Evolutionary conservation across 2,113 vertebrate genomes (phyloP).

Genomic region (Marmota flaviventris): DNA sequence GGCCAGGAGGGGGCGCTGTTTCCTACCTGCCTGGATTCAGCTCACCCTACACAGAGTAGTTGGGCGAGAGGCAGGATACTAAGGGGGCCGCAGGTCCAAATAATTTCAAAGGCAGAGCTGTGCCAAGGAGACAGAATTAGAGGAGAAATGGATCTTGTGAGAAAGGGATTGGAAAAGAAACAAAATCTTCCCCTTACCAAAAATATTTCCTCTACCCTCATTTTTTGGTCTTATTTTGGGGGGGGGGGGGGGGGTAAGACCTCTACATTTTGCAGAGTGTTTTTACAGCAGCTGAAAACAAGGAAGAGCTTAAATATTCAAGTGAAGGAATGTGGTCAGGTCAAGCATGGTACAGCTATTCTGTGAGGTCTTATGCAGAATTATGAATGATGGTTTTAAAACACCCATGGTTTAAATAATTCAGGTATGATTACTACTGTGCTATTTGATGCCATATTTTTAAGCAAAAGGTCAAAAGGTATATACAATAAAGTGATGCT

Average conservation of each 20-base stretch:
- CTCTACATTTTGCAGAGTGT: neutral
- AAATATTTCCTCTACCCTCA: neutral
- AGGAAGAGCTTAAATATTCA: neutral
- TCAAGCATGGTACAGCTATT: neutral
- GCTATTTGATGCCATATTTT: neutral
- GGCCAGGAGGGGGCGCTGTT: constrained; percentile 79
- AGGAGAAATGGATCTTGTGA: neutral
- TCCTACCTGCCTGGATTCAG: constrained; percentile 77
- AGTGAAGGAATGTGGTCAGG: neutral
- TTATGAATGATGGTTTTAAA: neutral
- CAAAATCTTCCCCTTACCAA: neutral
- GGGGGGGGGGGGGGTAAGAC: no score
- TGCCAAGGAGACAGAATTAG: neutral
- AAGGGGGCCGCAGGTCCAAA: no score
- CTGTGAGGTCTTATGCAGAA: neutral
- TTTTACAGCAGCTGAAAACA: neutral
- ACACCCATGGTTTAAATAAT: neutral
- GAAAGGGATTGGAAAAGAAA: neutral
- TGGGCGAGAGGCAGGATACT: no score
- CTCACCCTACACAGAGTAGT: constrained; percentile 80
- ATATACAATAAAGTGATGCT: neutral
- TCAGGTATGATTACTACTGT: neutral
- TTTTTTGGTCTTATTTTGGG: neutral
- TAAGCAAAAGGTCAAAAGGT: neutral
- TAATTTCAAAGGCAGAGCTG: neutral